These are phyloP conservation scores for Callinectes sapidus DNA, from an alignment of 2,888 invertebrate species.

Conservation along the genomic window DNA sequence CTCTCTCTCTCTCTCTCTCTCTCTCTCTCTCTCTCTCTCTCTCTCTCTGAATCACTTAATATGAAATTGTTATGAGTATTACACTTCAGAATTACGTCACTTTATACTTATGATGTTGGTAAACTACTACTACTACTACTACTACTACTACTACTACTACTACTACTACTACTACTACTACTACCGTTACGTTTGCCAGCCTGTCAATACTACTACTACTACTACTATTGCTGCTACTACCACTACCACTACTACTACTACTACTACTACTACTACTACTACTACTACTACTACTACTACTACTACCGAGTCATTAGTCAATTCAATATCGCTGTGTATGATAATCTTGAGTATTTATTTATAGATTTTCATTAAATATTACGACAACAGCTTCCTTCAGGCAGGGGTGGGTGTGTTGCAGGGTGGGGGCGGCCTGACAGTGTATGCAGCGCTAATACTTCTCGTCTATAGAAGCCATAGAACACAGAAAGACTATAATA, in stretches of 20 bases:
- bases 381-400: background rate
- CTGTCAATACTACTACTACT: constrained; percentile 27
- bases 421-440: background rate
- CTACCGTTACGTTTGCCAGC: background rate
- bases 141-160: constrained; percentile 28
- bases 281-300: constrained; percentile 15
- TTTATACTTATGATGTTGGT: no score
- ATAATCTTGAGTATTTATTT: background rate
- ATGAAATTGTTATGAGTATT: no score
- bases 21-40: background rate
- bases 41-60: background rate
- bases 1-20: constrained; percentile 11
- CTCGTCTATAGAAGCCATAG: background rate
- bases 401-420: background rate
- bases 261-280: constrained; percentile 15
- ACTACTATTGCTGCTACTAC: constrained; percentile 18
- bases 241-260: background rate
- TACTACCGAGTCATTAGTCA: background rate
- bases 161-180: constrained; percentile 35
- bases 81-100: no score
- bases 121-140: background rate
- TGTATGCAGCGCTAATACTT: background rate
- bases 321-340: background rate
- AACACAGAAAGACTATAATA: constrained; percentile 33
- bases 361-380: background rate